These are phyloP conservation scores for Eumacrocentrus americanus DNA, from an alignment of 2,888 invertebrate genomes.

Conservation along the genomic window DNA sequence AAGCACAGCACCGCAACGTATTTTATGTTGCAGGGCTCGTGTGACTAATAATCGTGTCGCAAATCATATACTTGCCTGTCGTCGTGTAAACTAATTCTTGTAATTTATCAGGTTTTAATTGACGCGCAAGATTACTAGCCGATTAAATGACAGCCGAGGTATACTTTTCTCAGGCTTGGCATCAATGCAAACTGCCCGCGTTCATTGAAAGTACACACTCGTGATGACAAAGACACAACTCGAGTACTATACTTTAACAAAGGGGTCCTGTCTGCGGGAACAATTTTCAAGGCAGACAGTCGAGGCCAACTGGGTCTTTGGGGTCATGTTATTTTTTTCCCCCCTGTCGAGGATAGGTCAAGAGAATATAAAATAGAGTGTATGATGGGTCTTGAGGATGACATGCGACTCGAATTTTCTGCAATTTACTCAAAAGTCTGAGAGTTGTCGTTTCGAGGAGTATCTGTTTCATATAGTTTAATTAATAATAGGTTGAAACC, in stretches of 20 bases:
- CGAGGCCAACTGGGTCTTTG: constrained; percentile 14
- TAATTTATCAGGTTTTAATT: constrained; percentile 11
- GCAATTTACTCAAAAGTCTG: constrained; percentile 7
- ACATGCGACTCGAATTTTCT: background rate
- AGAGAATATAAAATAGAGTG: constrained; percentile 1
- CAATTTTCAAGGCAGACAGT: constrained; percentile 11
- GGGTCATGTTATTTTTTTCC: constrained; percentile 14
- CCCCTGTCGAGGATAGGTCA: background rate
- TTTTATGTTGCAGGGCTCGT: constrained; percentile 4
- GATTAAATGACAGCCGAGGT: background rate
- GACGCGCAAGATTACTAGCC: background rate
- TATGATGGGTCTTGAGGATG: background rate
- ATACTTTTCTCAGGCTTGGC: background rate
- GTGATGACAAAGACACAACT: background rate
- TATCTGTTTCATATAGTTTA: too few relatives aligned
- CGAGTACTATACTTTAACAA: constrained; percentile 6
- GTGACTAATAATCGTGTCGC: constrained; percentile 11
- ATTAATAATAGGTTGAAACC: too few relatives aligned
- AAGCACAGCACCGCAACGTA: constrained; percentile 18
- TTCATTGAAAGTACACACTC: constrained; percentile 1
- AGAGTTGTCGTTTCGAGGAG: background rate
- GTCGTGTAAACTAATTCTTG: constrained; percentile 19
- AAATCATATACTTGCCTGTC: constrained; percentile 12
- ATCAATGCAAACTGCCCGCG: constrained; percentile 1
- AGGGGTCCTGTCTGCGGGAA: constrained; percentile 10